phyloP scores from a whole-genome alignment of 2,888 invertebrate genomes.

The Acholoe squamosa region DNA sequence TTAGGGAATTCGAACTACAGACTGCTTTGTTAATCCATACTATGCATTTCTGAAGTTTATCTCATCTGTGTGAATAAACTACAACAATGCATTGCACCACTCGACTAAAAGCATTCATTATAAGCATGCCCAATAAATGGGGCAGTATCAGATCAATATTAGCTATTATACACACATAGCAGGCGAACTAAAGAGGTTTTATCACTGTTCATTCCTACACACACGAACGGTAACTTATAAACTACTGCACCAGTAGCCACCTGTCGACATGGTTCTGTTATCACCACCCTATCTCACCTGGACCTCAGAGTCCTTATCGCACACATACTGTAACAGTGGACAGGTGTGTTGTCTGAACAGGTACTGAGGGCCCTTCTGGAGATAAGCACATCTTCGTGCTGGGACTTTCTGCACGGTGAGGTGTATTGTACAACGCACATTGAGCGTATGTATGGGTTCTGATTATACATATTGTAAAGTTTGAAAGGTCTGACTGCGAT shows the following conservation, averaged over 20 bases:
- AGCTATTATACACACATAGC: too few relatives aligned
- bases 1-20: too few relatives aligned
- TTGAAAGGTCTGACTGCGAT: neutral
- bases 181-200: too few relatives aligned
- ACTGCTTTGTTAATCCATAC: too few relatives aligned
- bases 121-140: too few relatives aligned
- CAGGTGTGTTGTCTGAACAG: neutral
- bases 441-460: neutral
- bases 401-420: neutral
- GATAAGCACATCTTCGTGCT: neutral
- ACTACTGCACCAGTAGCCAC: neutral
- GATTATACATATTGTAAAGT: neutral
- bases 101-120: too few relatives aligned
- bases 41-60: too few relatives aligned
- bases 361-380: neutral
- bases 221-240: neutral
- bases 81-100: too few relatives aligned
- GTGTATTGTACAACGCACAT: neutral
- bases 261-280: neutral
- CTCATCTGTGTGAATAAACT: too few relatives aligned
- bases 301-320: neutral
- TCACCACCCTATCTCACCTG: neutral
- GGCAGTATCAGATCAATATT: too few relatives aligned
- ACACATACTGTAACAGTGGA: neutral
- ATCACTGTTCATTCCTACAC: conserved; percentile 14